Base-by-base conservation (phyloP, 2,888 invertebrate genomes). In the Andrena haemorrhoa region DNA sequence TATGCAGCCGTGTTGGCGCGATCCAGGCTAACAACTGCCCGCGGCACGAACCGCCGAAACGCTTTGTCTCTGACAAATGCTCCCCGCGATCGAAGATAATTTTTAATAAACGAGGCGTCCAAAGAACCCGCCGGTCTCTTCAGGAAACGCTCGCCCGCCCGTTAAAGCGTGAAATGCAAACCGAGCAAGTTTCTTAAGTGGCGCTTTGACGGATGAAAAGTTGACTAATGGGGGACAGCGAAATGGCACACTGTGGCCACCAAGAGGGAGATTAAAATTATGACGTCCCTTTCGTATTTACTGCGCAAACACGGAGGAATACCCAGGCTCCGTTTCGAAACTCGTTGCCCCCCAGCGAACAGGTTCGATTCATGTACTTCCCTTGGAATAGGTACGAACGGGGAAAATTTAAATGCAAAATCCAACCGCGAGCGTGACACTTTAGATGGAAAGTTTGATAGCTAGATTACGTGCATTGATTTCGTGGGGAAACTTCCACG, bases 371-470 rank as follows among this genome's bases (percentile, higher is more conserved):
- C n/a, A n/a, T n/a, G n/a, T 58, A 58, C 33, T n/a, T 41, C 26
- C 16, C 26, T 33, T 20, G 10, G 65, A 58, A 65, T 7, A 41
- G 41, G 41, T 16, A 20, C 26, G 47, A 10, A 3, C 12, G 47
- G 23, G 31, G 56, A 51, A 68, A 68, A 78, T 78, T 63, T 47
- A 75, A 75, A 75, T 63, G 68, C 53, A 63, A 75, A 78, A 68
- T 78, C n/a, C 23, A 51, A 35, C 53, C 63, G 61, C 26, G 68
- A 66, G 51, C 26, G 31, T 33, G 41, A 41, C 61, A 8, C 47
- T 66, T 56, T 26, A 47, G 23, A 75, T 35, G 47, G 51, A 63
- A 63, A 61, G 16, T 68, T 51, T 33, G 66, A 75, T 68, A 47
- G 23, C 26, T 2, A 8, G 23, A 68, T 63, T 63, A 75, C 51